Percentiles rank a stretch among this genome's conserved stretches.
These are phyloP conservation scores for Onychomys leucogaster DNA, from an alignment of 2,797 vertebrate species.

Conservation along the genomic window DNA sequence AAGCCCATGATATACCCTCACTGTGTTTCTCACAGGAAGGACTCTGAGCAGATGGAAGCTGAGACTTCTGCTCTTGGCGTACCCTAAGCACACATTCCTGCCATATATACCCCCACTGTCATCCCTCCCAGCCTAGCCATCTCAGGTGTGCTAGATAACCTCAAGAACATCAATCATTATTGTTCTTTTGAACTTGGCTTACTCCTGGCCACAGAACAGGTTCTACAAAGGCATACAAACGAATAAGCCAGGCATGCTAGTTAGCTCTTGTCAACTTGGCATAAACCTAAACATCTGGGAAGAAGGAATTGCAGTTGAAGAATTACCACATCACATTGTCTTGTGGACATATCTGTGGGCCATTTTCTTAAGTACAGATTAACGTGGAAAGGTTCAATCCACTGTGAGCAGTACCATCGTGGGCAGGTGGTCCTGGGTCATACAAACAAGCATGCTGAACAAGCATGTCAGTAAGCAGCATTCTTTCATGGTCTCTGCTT, in stretches of 20 bases:
- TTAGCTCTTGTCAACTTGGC: not conserved
- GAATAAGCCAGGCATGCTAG: not conserved
- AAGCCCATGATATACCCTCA: not conserved
- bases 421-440: not conserved
- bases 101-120: not conserved
- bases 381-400: not conserved
- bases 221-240: not conserved
- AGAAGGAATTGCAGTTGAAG: not conserved
- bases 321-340: not conserved
- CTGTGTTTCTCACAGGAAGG: not conserved
- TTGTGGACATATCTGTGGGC: not conserved
- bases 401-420: not conserved
- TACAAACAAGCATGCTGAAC: not conserved
- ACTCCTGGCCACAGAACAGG: not conserved
- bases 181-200: not conserved
- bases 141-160: not conserved
- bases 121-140: not conserved
- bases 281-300: not conserved
- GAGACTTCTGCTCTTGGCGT: not conserved
- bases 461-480: not conserved
- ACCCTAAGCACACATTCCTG: not conserved
- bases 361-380: not conserved
- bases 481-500: not conserved
- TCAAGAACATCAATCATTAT: not conserved
- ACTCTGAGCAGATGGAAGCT: not conserved